These are phyloP conservation scores for Epinotia ramella DNA, from an alignment of 2,888 invertebrate genomes.

Conservation along the genomic window DNA sequence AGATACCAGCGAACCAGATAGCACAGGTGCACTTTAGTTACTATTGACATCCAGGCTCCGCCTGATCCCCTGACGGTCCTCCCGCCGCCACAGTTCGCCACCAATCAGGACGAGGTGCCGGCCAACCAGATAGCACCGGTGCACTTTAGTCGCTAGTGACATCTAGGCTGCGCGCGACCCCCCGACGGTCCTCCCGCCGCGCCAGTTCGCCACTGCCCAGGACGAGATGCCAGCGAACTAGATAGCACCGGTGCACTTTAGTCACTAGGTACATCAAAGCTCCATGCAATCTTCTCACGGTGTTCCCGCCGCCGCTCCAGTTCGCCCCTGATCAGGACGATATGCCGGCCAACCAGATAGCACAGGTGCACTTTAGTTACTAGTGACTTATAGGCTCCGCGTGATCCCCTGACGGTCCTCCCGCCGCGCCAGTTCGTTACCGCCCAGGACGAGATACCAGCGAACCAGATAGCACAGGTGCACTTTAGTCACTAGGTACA, in stretches of 20 bases:
- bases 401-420: constrained; percentile 79
- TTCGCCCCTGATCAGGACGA: constrained; percentile 78
- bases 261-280: background rate
- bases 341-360: constrained; percentile 79
- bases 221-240: too few species aligned
- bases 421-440: constrained; percentile 79
- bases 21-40: too few species aligned
- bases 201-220: too few species aligned
- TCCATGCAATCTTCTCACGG: constrained; percentile 80
- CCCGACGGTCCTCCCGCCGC: constrained; percentile 57
- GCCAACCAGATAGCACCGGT: too few species aligned
- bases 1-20: too few species aligned
- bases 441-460: constrained; percentile 79
- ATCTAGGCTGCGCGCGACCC: constrained; percentile 49
- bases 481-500: constrained; percentile 48
- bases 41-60: too few species aligned
- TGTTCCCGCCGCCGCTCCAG: constrained; percentile 79
- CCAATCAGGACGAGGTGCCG: too few species aligned
- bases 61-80: too few species aligned
- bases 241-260: background rate
- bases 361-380: background rate
- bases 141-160: too few species aligned
- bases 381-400: constrained; percentile 56
- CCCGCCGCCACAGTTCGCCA: too few species aligned
- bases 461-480: constrained; percentile 78